phyloP scores from a whole-genome alignment of 2,113 vertebrate genomes.

The Elephas maximus region DNA sequence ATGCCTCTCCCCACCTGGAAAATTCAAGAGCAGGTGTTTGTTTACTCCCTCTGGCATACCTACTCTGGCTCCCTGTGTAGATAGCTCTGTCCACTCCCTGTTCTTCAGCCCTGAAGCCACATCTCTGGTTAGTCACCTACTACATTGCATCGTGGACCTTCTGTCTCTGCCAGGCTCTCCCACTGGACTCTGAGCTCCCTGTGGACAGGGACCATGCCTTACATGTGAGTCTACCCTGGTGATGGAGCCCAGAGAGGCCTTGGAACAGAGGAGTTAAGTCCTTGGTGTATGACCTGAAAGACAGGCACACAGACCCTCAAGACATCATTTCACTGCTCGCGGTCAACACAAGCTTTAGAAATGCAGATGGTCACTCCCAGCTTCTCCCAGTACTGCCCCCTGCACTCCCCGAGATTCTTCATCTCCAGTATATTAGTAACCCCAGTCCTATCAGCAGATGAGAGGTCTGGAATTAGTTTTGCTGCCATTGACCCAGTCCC shows the following conservation, averaged over 20 bases:
- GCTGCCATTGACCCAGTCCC: background rate
- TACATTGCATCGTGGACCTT: background rate
- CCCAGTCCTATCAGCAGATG: background rate
- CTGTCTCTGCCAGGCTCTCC: background rate
- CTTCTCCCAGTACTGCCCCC: background rate
- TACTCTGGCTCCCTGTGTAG: no score
- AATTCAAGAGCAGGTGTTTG: background rate
- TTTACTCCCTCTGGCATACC: background rate
- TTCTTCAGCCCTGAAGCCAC: background rate
- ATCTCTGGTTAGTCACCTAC: background rate
- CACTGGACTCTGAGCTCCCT: background rate
- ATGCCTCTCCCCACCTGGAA: background rate
- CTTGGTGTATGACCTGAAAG: background rate
- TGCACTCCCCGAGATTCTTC: background rate
- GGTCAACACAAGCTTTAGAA: background rate
- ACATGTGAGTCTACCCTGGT: background rate
- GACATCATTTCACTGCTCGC: background rate
- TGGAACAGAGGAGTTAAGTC: background rate
- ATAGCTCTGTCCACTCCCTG: background rate
- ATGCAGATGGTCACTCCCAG: accelerated
- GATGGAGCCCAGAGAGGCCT: background rate
- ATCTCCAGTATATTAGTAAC: background rate
- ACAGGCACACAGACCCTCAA: background rate
- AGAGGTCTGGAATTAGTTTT: background rate
- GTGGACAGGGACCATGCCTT: background rate